These are phyloP conservation scores for Cistogaster globosa DNA, from an alignment of 2,888 invertebrate species.

Conservation along the genomic window DNA sequence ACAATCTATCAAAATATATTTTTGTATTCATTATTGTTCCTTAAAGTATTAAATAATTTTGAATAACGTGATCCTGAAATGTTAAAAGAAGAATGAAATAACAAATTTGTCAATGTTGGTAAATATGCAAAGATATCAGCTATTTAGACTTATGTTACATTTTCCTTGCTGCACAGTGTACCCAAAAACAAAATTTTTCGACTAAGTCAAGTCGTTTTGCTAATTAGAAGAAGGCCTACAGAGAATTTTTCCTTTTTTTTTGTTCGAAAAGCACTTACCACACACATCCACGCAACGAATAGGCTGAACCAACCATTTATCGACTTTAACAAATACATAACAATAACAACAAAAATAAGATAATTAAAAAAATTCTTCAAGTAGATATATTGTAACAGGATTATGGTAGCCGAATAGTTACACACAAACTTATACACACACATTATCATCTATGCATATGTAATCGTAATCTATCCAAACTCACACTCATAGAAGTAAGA, in stretches of 20 bases:
- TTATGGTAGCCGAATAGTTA: constrained; percentile 22
- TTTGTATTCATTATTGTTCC: not conserved
- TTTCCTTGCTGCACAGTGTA: not conserved
- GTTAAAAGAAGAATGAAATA: no score
- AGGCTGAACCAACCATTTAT: not conserved
- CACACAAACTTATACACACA: constrained; percentile 24
- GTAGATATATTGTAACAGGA: constrained; percentile 47
- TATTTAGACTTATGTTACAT: no score
- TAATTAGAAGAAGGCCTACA: constrained; percentile 59
- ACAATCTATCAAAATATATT: not conserved
- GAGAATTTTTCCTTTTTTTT: constrained; percentile 6
- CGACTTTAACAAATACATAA: not conserved
- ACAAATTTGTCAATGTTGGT: no score
- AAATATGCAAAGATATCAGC: no score
- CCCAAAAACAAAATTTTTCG: constrained; percentile 30
- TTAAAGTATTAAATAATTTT: not conserved
- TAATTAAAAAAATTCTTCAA: constrained; percentile 29
- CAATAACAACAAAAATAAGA: constrained; percentile 20
- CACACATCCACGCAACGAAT: constrained; percentile 4
- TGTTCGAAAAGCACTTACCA: constrained; percentile 1
- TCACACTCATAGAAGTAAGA: not conserved
- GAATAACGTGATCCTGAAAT: no score
- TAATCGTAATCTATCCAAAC: not conserved
- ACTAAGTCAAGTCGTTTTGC: constrained; percentile 49
- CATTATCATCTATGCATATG: not conserved